Percentiles rank a stretch among this genome's conserved stretches.
Evolutionary conservation across 2,888 invertebrate species (phyloP).

Genomic region (Hymenopus coronatus): DNA sequence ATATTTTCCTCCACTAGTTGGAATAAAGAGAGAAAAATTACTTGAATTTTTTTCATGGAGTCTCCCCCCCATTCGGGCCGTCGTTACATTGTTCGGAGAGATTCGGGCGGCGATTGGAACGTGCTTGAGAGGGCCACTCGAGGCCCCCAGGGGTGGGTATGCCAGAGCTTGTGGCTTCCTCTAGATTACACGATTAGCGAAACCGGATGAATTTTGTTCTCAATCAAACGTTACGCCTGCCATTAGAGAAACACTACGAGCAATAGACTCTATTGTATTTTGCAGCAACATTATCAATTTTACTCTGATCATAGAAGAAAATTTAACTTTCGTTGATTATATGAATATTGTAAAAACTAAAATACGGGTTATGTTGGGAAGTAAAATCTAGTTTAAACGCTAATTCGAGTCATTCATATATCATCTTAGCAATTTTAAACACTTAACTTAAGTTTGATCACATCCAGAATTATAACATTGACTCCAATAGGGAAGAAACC

Average conservation of each 20-base stretch:
- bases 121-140: conserved; percentile 22
- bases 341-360: too few species aligned
- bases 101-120: conserved; percentile 19
- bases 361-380: too few species aligned
- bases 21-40: background rate
- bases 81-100: background rate
- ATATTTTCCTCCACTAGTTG: background rate
- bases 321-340: too few species aligned
- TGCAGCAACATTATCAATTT: too few species aligned
- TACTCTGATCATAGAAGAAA: too few species aligned
- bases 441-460: too few species aligned
- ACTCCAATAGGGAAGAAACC: too few species aligned
- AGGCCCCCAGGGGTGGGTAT: background rate
- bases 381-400: too few species aligned
- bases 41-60: background rate
- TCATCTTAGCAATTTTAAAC: too few species aligned
- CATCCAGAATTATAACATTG: too few species aligned
- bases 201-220: background rate
- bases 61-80: background rate
- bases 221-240: background rate
- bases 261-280: too few species aligned
- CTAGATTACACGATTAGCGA: background rate
- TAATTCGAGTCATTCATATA: too few species aligned
- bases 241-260: background rate
- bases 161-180: background rate